phyloP scores from a whole-genome alignment of 53 echinoderm and acorn worm genomes.

The Stichopus horrens region DNA sequence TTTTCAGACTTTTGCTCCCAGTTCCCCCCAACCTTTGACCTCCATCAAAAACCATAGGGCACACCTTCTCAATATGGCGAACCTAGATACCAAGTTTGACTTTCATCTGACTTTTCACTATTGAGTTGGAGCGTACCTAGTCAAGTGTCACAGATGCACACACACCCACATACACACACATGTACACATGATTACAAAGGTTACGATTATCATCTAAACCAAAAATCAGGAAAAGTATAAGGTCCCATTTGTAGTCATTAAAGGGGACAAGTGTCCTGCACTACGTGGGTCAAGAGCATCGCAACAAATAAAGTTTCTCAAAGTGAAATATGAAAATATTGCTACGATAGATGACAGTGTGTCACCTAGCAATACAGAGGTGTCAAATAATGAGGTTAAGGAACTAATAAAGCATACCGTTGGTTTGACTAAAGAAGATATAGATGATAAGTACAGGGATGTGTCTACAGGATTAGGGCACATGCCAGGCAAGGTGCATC shows the following conservation, averaged over 20 bases:
- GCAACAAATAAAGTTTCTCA: background rate
- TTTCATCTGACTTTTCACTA: too few species aligned
- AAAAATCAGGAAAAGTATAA: slow-evolving; percentile 15
- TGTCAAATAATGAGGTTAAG: too few species aligned
- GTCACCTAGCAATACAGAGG: background rate
- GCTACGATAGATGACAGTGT: background rate
- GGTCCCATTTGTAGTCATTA: background rate
- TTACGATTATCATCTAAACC: too few species aligned
- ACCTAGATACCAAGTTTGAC: too few species aligned
- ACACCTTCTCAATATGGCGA: too few species aligned
- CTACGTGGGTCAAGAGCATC: background rate
- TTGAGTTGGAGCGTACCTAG: too few species aligned
- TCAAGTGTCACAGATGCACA: too few species aligned
- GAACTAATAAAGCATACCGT: background rate
- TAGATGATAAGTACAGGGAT: slow-evolving; percentile 35
- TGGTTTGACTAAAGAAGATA: background rate
- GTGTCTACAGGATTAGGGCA: slow-evolving; percentile 60
- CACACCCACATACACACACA: too few species aligned
- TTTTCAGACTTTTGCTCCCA: too few species aligned
- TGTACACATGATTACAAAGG: too few species aligned
- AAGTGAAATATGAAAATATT: slow-evolving; percentile 27
- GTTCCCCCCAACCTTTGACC: too few species aligned
- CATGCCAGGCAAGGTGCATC: slow-evolving; percentile 54
- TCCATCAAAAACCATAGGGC: too few species aligned
- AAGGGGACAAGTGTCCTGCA: background rate